These are phyloP conservation scores for Melanotaenia boesemani DNA, from an alignment of 2,797 vertebrate genomes.

Conservation along the genomic window DNA sequence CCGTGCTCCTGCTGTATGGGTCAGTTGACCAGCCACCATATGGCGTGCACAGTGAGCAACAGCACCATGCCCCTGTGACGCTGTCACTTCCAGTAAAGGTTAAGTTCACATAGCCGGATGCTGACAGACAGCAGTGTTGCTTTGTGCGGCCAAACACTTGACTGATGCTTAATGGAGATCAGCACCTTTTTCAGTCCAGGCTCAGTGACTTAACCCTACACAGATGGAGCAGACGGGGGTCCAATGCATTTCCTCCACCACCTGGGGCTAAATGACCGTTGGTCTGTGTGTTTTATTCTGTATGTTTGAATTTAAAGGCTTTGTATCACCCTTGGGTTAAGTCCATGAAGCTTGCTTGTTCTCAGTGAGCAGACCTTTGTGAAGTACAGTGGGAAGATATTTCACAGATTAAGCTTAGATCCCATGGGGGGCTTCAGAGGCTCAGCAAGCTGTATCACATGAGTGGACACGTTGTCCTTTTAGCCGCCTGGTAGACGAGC, in stretches of 20 bases:
- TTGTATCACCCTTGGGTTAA: neutral
- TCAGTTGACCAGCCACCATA: neutral
- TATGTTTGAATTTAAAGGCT: neutral
- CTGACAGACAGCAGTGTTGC: neutral
- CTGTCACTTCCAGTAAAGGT: neutral
- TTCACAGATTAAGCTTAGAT: slow-evolving; percentile 33
- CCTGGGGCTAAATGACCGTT: neutral
- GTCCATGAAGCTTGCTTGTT: neutral
- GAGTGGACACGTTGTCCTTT: slow-evolving; percentile 21
- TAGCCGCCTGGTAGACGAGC: slow-evolving; percentile 8
- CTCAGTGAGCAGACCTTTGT: neutral
- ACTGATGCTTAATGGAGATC: slow-evolving; percentile 45
- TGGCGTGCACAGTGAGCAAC: neutral
- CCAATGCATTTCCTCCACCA: slow-evolving; percentile 3
- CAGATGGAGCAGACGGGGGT: slow-evolving; percentile 12
- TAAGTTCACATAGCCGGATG: neutral
- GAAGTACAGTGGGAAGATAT: slow-evolving; percentile 11
- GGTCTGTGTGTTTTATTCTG: neutral
- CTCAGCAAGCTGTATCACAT: slow-evolving; percentile 10
- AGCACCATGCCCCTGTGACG: neutral
- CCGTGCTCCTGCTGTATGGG: neutral
- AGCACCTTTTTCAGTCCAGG: slow-evolving; percentile 17
- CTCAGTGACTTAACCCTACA: slow-evolving; percentile 35
- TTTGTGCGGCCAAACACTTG: neutral
- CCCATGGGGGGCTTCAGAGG: slow-evolving; percentile 7